Conservation (phyloP, 2,888 invertebrate species). For the Tethea ocularis region DNA sequence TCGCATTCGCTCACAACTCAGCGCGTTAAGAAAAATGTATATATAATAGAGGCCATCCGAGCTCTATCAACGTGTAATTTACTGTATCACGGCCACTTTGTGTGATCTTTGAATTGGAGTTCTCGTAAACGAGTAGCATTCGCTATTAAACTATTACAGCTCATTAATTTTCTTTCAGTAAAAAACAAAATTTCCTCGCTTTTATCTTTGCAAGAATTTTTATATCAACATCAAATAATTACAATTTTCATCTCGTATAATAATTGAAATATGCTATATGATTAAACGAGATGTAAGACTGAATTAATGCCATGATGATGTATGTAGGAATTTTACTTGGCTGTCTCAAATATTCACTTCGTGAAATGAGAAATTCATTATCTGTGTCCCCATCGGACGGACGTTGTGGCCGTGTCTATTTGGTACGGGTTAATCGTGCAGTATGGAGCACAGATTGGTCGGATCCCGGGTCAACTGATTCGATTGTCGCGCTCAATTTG, state of each 20-base stretch:
- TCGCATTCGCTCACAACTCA: conserved; percentile 20
- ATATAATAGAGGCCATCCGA: conserved; percentile 29
- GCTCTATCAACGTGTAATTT: conserved; percentile 16
- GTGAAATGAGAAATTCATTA: conserved; percentile 8
- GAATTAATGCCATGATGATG: neutral
- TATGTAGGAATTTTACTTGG: neutral
- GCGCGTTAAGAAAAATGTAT: conserved; percentile 27
- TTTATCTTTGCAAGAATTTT: conserved; percentile 13
- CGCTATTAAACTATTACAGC: conserved; percentile 14
- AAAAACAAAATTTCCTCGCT: conserved; percentile 5
- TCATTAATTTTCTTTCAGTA: conserved; percentile 11
- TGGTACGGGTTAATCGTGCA: conserved; percentile 52
- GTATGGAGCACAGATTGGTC: conserved; percentile 56
- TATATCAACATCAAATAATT: conserved; percentile 8
- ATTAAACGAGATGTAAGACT: neutral
- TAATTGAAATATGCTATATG: neutral
- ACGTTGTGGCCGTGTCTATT: conserved; percentile 27
- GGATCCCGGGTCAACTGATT: conserved; percentile 76
- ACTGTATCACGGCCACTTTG: conserved; percentile 20
- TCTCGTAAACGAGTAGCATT: conserved; percentile 15
- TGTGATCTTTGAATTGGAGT: conserved; percentile 19
- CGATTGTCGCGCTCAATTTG: conserved; percentile 80
- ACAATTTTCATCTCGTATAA: neutral
- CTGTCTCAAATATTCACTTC: neutral
- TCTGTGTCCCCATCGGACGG: conserved; percentile 16